Evolutionary conservation across 2,888 invertebrate species (phyloP), one percentile per base, ranked within the genome.

Genomic region (Sarcophaga caerulescens): DNA sequence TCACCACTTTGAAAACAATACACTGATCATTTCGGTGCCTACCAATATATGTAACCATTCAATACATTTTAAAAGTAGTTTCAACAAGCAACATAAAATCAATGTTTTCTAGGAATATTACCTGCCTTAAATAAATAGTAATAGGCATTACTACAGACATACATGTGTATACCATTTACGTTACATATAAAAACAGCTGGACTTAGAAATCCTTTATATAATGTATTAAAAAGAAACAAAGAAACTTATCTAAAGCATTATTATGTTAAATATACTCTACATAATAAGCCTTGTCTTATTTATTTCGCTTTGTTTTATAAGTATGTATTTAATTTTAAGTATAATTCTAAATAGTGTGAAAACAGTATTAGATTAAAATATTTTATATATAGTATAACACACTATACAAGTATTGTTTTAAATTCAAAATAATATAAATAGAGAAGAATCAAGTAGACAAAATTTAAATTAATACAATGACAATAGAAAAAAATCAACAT

Each of bases 331-430:
- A n/a, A n/a, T 60, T 60, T n/a, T 60, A 59, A 60, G 44, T 62
- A 62, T 73, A 76, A 65, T 76, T 76, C 19, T 77, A 76, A 19
- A 59, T 57, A 81, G 44, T 62, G 35, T 69, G 62, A n/a, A 75
- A 76, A 59, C 63, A 81, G 57, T 63, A 76, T 23, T 70, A 59
- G 45, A 81, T 75, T 65, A 19, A 60, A n/a, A 63, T 75, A 59
- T 65, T 57, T 52, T 35, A 35, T 66, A 57, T 60, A 60, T 81
- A 74, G 25, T 59, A 25, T 45, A 71, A 80, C 57, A 65, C 19
- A 35, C 19, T 45, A 14, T 71, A 74, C 57, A 52, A 63, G 14
- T n/a, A 60, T 65, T 44, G 63, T 57, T 65, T 25, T 2, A 63
- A 57, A 63, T 35, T 45, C 23, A 14, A 62, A 62, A 71, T 57